These are phyloP conservation scores for Felis catus DNA, from an alignment of 2,113 vertebrate genomes.

Conservation along the genomic window F.catus_Fca126_mat1.0 CM031413.1:167075001-167075500, in stretches of 20 bases:
- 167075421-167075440: background rate
- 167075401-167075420: background rate
- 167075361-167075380: accelerated
- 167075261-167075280: background rate
- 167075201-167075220: accelerated
- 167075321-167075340: background rate
- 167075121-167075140: background rate
- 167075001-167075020: conserved; percentile 43
- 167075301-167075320: background rate
- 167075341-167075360: background rate
- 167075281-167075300: background rate
- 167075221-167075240: accelerated
- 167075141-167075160: background rate
- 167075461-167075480: accelerated
- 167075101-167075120: background rate
- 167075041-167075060: conserved; percentile 48
- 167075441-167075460: background rate
- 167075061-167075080: background rate
- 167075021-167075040: conserved; percentile 40
- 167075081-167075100: background rate
- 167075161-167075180: background rate
- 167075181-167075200: accelerated
- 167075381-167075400: background rate
- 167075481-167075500: accelerated
- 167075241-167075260: accelerated